Percentiles rank a stretch among this genome's conserved stretches.
phyloP scores from a whole-genome alignment of 2,797 vertebrate genomes.

The Tiaroga cobitis region DNA sequence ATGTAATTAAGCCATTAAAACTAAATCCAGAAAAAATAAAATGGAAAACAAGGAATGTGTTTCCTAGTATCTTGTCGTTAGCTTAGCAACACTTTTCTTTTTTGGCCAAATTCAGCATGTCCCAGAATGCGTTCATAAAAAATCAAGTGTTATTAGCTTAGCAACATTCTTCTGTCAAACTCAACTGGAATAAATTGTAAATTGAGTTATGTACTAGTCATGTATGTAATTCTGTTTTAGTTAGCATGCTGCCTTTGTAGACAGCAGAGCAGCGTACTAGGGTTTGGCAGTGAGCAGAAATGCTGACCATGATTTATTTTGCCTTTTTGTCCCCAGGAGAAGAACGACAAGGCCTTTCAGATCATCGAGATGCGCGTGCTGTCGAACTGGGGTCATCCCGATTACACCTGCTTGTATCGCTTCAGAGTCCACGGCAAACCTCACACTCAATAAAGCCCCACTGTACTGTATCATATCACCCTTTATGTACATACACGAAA shows the following conservation, averaged over 20 bases:
- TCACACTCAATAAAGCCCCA: conserved; percentile 65
- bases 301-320: not conserved
- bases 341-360: conserved; percentile 82
- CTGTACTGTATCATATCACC: conserved; percentile 50
- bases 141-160: not conserved
- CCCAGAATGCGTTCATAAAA: not conserved
- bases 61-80: too few relatives aligned
- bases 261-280: not conserved
- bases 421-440: conserved; percentile 92
- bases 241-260: not conserved
- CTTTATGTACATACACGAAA: conserved; percentile 72
- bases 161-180: not conserved
- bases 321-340: conserved; percentile 71
- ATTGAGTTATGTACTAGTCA: not conserved
- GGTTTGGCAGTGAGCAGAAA: not conserved
- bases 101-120: not conserved
- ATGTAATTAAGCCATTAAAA: not conserved
- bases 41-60: too few relatives aligned
- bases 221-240: not conserved
- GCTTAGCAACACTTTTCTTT: not conserved
- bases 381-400: conserved; percentile 94
- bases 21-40: not conserved
- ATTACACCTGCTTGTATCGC: conserved; percentile 96
- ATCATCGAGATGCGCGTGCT: conserved; percentile 92
- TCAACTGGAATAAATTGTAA: not conserved